A percentile compares a stretch with the other conserved stretches of the same genome.
These are phyloP conservation scores for Microvelia longipes DNA, from an alignment of 1,140 invertebrate genomes.

Conservation along the genomic window DNA sequence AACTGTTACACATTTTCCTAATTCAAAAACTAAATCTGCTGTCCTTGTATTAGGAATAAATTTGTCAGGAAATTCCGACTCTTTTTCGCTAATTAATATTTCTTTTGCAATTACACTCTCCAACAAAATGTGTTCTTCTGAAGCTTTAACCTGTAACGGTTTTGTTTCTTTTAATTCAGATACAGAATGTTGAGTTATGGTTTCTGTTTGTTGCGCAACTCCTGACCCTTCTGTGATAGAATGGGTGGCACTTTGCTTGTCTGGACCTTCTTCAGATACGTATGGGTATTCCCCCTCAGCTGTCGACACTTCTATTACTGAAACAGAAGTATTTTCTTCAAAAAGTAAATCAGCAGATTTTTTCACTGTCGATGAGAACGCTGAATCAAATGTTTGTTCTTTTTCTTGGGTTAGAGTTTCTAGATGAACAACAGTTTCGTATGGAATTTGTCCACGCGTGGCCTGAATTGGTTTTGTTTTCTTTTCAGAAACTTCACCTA, in stretches of 20 bases:
- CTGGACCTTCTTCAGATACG: conserved; percentile 30
- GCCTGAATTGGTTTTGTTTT: conserved; percentile 23
- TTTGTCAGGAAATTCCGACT: conserved; percentile 32
- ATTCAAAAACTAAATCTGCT: conserved; percentile 33
- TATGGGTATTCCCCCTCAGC: conserved; percentile 28
- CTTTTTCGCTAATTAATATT: conserved; percentile 32
- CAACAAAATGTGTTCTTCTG: conserved; percentile 24
- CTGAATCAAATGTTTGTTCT: conserved; percentile 14
- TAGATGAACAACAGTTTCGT: conserved; percentile 27
- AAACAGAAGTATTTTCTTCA: conserved; percentile 33
- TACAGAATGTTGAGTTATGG: conserved; percentile 24
- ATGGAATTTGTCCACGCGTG: conserved; percentile 25
- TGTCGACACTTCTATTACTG: conserved; percentile 33
- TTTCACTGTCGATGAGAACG: conserved; percentile 3
- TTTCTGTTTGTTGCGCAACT: conserved; percentile 30
- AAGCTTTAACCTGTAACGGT: conserved; percentile 22
- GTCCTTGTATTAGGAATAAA: conserved; percentile 27
- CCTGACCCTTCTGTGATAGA: conserved; percentile 18
- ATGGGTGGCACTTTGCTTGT: conserved; percentile 23
- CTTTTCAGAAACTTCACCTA: conserved; percentile 14
- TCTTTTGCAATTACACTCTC: conserved; percentile 26
- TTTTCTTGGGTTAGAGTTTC: conserved; percentile 25
- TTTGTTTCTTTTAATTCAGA: conserved; percentile 22
- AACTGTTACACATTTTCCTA: conserved; percentile 33
- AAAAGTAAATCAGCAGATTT: conserved; percentile 28